Evolutionary conservation across 2,113 vertebrate species (phyloP).

Genomic region (Fulmarus glacialis): DNA sequence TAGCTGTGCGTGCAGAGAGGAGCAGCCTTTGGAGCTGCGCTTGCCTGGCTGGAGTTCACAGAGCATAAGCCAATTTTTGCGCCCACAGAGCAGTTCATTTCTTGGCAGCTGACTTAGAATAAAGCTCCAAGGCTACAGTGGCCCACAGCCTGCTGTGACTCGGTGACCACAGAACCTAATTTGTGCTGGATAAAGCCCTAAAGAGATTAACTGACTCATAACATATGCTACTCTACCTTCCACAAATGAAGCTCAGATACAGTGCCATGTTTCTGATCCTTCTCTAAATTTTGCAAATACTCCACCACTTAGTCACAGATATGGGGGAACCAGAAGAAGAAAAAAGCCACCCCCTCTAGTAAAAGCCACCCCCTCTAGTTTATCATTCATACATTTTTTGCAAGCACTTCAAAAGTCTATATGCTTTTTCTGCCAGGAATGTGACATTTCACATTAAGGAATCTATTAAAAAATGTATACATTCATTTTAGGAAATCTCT

Average conservation of each 20-base stretch:
- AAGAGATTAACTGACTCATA: conserved; percentile 62
- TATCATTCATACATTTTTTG: not conserved
- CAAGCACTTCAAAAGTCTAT: not conserved
- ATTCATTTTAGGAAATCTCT: not conserved
- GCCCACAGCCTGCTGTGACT: conserved; percentile 50
- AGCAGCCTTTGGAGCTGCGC: not conserved
- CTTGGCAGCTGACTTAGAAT: conserved; percentile 50
- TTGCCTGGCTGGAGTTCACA: conserved; percentile 16
- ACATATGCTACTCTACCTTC: conserved; percentile 57
- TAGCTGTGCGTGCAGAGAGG: not conserved
- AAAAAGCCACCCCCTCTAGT: not conserved
- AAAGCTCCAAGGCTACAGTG: conserved; percentile 45
- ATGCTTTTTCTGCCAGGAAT: conserved; percentile 13
- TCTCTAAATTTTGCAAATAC: conserved; percentile 26
- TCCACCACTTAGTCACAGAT: conserved; percentile 4
- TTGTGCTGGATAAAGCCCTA: conserved; percentile 56
- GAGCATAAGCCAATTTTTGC: conserved; percentile 32
- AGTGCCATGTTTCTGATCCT: conserved; percentile 7
- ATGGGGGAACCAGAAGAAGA: not conserved
- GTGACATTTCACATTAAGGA: not conserved
- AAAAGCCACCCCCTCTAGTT: not conserved
- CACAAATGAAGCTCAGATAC: conserved; percentile 34
- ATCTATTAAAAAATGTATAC: not conserved
- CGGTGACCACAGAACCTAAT: conserved; percentile 42
- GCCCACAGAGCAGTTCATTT: conserved; percentile 44